These are phyloP conservation scores for Drosophila kikkawai DNA, from an alignment of 1,140 invertebrate genomes.

Conservation along the genomic window DNA sequence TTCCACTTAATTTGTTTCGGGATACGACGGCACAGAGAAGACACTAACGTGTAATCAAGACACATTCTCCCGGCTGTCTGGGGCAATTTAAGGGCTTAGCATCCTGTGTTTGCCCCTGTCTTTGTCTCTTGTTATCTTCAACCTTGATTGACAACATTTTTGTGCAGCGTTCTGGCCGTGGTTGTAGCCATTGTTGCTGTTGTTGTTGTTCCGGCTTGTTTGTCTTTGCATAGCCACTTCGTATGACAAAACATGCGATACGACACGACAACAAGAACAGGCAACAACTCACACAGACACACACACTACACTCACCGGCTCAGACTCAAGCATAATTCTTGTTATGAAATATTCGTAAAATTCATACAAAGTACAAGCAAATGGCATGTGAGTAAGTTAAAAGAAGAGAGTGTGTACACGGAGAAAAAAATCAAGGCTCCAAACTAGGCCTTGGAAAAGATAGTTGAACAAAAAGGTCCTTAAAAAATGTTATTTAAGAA, in stretches of 20 bases:
- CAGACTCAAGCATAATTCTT: slow-evolving; percentile 63
- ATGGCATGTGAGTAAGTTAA: slow-evolving; percentile 61
- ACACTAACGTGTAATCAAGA: slow-evolving; percentile 24
- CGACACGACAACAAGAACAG: slow-evolving; percentile 60
- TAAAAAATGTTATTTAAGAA: background rate
- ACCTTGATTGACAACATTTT: slow-evolving; percentile 80
- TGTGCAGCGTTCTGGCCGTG: slow-evolving; percentile 45
- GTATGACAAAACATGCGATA: slow-evolving; percentile 80
- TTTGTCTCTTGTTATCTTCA: slow-evolving; percentile 71
- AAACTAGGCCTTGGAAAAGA: background rate
- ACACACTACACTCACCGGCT: slow-evolving; percentile 29
- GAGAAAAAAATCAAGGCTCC: background rate
- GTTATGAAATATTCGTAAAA: slow-evolving; percentile 81
- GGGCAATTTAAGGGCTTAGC: slow-evolving; percentile 53
- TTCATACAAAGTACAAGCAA: slow-evolving; percentile 77
- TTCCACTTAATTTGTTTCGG: slow-evolving; percentile 26
- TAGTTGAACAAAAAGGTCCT: background rate
- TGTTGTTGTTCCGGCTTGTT: slow-evolving; percentile 39
- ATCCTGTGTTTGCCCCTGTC: slow-evolving; percentile 30
- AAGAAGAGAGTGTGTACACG: slow-evolving; percentile 26
- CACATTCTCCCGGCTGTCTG: slow-evolving; percentile 31
- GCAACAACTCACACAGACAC: slow-evolving; percentile 22
- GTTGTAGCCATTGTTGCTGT: slow-evolving; percentile 27
- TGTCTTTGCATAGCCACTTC: slow-evolving; percentile 76
- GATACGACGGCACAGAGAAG: background rate